Base-by-base conservation (phyloP, 2,888 invertebrate species). In the Acanthacorydalis orientalis region DNA sequence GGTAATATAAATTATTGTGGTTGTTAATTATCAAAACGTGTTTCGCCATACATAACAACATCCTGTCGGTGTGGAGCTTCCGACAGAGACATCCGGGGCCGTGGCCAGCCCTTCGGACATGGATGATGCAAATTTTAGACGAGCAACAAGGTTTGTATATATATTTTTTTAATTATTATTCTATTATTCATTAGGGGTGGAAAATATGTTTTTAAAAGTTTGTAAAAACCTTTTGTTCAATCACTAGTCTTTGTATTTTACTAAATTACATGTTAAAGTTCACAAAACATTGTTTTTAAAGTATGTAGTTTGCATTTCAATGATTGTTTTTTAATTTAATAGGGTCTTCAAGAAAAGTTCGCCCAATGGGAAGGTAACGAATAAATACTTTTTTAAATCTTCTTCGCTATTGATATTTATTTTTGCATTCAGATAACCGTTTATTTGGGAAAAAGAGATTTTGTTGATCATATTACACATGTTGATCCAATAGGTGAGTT, bases 271-370 rank as follows among this genome's bases (percentile, higher is more conserved):
- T n/a, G n/a, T n/a, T n/a, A n/a, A n/a, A n/a, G n/a, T n/a, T n/a
- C n/a, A n/a, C n/a, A n/a, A n/a, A n/a, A n/a, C n/a, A n/a, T n/a
- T n/a, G n/a, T n/a, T n/a, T n/a, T n/a, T n/a, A n/a, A n/a, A n/a
- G n/a, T n/a, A n/a, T n/a, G n/a, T n/a, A n/a, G n/a, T n/a, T n/a
- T n/a, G n/a, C n/a, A n/a, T n/a, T n/a, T n/a, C n/a, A n/a, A n/a
- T n/a, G n/a, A n/a, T n/a, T n/a, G n/a, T n/a, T 46, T 49, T 39
- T 51, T 52, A 58, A 54, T 52, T 53, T 70, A 70, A 35, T 70
- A 82, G 91, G 65, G 95, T 95, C 46, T 95, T 93, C 72, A 95
- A 95, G 74, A 95, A 95, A 68, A 91, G 91, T 68, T 91, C 91
- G 51, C 92, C 92, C 46, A 95, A 95, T 76, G 92, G 92, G 61